Evolutionary conservation across 2,888 invertebrate species (phyloP).

Genomic region (Plutella xylostella): DNA sequence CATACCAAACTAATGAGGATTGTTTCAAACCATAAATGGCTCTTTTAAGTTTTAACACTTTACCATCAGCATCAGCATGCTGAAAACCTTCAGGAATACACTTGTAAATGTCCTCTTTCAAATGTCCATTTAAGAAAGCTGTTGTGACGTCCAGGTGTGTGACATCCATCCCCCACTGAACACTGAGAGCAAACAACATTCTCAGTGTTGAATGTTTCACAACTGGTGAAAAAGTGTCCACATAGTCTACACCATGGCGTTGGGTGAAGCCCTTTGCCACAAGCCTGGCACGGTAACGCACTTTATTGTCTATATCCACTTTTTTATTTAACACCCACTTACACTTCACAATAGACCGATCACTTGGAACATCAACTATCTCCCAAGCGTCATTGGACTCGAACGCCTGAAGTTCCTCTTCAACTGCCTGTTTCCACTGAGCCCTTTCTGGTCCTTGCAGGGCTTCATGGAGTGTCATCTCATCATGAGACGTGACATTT

Average conservation of each 20-base stretch:
- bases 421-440: conserved; percentile 15
- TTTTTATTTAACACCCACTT: conserved; percentile 14
- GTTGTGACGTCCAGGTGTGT: conserved; percentile 1
- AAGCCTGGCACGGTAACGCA: conserved; percentile 13
- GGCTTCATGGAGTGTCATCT: conserved; percentile 11
- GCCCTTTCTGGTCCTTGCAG: conserved; percentile 13
- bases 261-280: conserved; percentile 14
- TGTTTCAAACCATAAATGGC: conserved; percentile 7
- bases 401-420: conserved; percentile 1
- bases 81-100: not conserved
- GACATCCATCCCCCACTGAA: not conserved
- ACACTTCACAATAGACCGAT: conserved; percentile 10
- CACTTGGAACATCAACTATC: conserved; percentile 5
- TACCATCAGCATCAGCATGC: not conserved
- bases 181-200: not conserved
- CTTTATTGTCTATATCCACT: conserved; percentile 9
- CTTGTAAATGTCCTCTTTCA: not conserved
- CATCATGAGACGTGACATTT: conserved; percentile 2
- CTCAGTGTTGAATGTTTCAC: not conserved
- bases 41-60: not conserved
- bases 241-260: not conserved
- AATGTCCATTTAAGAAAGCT: conserved; percentile 1
- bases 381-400: conserved; percentile 5
- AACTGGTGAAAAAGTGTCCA: not conserved
- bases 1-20: not conserved